Percentiles rank a stretch among this genome's conserved stretches.
Evolutionary conservation across 2,113 vertebrate genomes (phyloP).

Genomic region (Chloropsis hardwickii): DNA sequence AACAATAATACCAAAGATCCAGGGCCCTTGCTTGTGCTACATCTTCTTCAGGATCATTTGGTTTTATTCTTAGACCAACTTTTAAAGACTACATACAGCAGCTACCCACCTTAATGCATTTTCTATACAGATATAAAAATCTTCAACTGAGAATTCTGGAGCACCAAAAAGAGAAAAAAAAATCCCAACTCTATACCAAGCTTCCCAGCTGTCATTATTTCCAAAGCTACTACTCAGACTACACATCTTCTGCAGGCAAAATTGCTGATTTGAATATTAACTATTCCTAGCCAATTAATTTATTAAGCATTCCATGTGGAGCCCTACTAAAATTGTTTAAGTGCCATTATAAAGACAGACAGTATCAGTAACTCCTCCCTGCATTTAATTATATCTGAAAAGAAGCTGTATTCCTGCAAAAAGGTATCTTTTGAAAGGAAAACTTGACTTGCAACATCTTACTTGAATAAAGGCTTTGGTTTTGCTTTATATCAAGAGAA

Average conservation of each 20-base stretch:
- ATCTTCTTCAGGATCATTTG: constrained; percentile 51
- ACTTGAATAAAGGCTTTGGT: not conserved
- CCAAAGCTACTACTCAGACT: not conserved
- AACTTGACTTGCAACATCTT: not conserved
- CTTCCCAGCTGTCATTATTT: not conserved
- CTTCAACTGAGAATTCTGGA: not conserved
- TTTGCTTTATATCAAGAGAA: not conserved
- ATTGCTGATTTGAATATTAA: not conserved
- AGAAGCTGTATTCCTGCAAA: not conserved
- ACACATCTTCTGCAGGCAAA: not conserved
- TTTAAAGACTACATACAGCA: not conserved
- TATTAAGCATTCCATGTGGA: not conserved
- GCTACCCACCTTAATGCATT: not conserved
- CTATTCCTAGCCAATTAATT: not conserved
- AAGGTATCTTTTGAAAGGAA: not conserved
- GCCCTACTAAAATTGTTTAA: not conserved
- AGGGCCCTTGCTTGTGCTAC: constrained; percentile 12
- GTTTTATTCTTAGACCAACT: constrained; percentile 1
- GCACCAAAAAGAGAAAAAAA: not conserved
- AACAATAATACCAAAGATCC: constrained; percentile 66
- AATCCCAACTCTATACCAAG: not conserved
- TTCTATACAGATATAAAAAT: not conserved
- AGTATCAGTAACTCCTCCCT: not conserved
- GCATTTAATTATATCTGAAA: not conserved
- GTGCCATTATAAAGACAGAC: not conserved